phyloP scores from a whole-genome alignment of 2,797 vertebrate species.

The Mormyrus proboscirostris region DNA sequence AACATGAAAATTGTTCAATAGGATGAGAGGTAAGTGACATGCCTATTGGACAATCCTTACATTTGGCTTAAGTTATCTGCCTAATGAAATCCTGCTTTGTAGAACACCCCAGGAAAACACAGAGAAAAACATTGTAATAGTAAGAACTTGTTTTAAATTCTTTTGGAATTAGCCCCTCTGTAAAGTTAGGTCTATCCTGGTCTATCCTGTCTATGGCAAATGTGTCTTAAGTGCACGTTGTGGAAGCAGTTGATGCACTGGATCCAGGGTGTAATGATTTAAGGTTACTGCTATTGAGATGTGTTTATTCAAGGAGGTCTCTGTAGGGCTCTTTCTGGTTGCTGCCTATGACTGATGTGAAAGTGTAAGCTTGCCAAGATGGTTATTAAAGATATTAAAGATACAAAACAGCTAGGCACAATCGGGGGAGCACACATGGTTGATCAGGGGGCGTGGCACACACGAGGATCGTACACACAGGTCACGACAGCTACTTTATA shows the following conservation, averaged over 20 bases:
- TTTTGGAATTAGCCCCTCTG: not conserved
- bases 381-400: too few relatives aligned
- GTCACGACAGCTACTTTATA: too few relatives aligned
- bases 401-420: too few relatives aligned
- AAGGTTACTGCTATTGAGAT: not conserved
- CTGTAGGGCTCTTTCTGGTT: not conserved
- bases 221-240: not conserved
- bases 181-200: not conserved
- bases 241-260: not conserved
- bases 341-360: not conserved
- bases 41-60: too few relatives aligned
- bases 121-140: not conserved
- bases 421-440: too few relatives aligned
- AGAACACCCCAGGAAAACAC: too few relatives aligned
- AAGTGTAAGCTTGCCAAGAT: not conserved
- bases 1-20: too few relatives aligned
- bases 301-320: not conserved
- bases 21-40: too few relatives aligned
- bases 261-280: not conserved
- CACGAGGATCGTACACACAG: too few relatives aligned
- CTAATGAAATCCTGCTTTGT: too few relatives aligned
- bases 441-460: too few relatives aligned
- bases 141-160: not conserved
- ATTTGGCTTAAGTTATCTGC: too few relatives aligned
- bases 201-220: not conserved